phyloP scores from a whole-genome alignment of 2,113 vertebrate species.

The Apeltes quadracus region DNA sequence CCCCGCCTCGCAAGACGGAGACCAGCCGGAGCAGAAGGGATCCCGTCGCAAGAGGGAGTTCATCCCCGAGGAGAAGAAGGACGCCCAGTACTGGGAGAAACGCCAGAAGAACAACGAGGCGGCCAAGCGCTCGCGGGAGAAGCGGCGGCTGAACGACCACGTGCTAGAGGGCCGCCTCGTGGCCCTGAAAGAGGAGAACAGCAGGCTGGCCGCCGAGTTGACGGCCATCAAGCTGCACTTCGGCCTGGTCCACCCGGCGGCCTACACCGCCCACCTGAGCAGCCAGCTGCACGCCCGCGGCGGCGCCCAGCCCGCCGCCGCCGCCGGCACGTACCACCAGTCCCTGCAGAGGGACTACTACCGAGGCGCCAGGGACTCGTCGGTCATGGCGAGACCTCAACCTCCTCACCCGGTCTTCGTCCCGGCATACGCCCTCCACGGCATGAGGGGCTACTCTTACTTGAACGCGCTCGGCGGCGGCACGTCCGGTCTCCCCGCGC shows the following conservation, averaged over 20 bases:
- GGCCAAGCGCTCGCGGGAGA: conserved; percentile 90
- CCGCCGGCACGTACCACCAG: conserved; percentile 35
- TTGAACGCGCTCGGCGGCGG: conserved; percentile 53
- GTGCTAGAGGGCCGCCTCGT: conserved; percentile 84
- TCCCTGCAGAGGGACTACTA: conserved; percentile 51
- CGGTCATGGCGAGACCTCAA: conserved; percentile 25
- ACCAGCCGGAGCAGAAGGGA: conserved; percentile 37
- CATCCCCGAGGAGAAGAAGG: conserved; percentile 90
- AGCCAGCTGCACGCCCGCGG: conserved; percentile 47
- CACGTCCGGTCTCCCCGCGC: conserved; percentile 53
- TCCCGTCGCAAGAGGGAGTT: conserved; percentile 87
- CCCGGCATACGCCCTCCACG: conserved; percentile 64
- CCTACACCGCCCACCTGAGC: conserved; percentile 58
- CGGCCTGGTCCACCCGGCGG: conserved; percentile 70
- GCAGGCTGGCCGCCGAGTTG: conserved; percentile 83
- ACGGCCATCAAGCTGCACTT: conserved; percentile 82
- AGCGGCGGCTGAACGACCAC: conserved; percentile 83
- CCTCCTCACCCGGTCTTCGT: conserved; percentile 60
- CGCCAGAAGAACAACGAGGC: conserved; percentile 91
- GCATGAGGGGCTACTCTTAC: conserved; percentile 70
- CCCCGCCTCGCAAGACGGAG: neutral
- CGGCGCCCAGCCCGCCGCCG: conserved; percentile 11
- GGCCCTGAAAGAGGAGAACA: conserved; percentile 86
- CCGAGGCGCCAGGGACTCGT: conserved; percentile 50
- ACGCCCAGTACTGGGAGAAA: conserved; percentile 91